Evolutionary conservation across 2,113 vertebrate species (phyloP).

Genomic region (Bos javanicus): DNA sequence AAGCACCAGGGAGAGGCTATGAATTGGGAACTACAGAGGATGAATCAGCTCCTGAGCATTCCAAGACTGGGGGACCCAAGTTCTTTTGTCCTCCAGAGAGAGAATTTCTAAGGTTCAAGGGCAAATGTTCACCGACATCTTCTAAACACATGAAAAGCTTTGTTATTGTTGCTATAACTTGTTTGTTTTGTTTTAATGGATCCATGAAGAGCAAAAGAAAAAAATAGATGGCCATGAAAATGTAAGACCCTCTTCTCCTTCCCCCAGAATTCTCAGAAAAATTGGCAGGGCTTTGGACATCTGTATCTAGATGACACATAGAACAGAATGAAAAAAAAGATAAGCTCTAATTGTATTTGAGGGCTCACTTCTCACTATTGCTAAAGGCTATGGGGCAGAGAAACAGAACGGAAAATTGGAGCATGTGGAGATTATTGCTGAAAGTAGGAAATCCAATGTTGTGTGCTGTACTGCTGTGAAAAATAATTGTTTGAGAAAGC

Average conservation of each 20-base stretch:
- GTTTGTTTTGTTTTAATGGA: background rate
- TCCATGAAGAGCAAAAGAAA: background rate
- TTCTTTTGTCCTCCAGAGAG: background rate
- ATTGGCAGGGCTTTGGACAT: background rate
- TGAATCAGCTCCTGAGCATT: background rate
- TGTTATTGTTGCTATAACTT: background rate
- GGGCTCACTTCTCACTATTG: background rate
- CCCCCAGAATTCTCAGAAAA: constrained; percentile 19
- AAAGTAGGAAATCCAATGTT: background rate
- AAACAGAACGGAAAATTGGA: background rate
- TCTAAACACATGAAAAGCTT: background rate
- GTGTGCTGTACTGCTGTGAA: background rate
- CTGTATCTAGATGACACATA: background rate
- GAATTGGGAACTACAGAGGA: background rate
- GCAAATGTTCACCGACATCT: background rate
- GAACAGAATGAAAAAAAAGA: background rate
- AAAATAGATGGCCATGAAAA: background rate
- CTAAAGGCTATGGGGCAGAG: background rate
- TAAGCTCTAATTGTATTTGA: background rate
- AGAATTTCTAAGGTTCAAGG: background rate
- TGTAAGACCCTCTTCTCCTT: background rate
- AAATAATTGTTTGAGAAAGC: background rate
- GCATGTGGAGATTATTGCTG: background rate
- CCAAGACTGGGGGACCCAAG: background rate
- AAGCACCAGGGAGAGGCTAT: background rate